These are phyloP conservation scores for Pentamera pediparva DNA, from an alignment of 53 echinoderm and acorn worm genomes.

Conservation along the genomic window DNA sequence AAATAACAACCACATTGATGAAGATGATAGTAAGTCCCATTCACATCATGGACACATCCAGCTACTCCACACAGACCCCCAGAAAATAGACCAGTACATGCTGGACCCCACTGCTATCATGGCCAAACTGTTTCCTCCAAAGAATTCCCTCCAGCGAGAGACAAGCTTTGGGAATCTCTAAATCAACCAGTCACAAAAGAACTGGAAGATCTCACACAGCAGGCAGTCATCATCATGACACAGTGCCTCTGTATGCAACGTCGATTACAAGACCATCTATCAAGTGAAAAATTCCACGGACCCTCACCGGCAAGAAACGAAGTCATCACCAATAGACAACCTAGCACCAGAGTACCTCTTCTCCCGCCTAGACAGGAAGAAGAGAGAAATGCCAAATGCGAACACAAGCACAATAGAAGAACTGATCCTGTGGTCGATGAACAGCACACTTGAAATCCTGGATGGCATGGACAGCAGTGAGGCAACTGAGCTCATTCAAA, in stretches of 20 bases:
- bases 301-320: slow-evolving; percentile 5
- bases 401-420: slow-evolving; percentile 25
- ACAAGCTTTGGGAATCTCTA: slow-evolving; percentile 38
- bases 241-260: slow-evolving; percentile 43
- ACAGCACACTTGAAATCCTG: slow-evolving; percentile 8
- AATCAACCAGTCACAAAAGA: slow-evolving; percentile 14
- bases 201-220: slow-evolving; percentile 26
- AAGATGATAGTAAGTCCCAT: slow-evolving; percentile 40
- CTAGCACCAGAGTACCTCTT: slow-evolving; percentile 44
- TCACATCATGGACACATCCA: slow-evolving; percentile 21
- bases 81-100: slow-evolving; percentile 40
- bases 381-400: slow-evolving; percentile 45
- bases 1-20: slow-evolving; percentile 27
- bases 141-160: slow-evolving; percentile 30
- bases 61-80: slow-evolving; percentile 23
- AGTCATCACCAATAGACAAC: slow-evolving; percentile 38
- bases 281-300: slow-evolving; percentile 36
- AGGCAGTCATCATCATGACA: slow-evolving; percentile 41
- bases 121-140: slow-evolving; percentile 22
- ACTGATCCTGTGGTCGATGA: slow-evolving; percentile 29
- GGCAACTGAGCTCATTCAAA: slow-evolving; percentile 2
- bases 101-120: slow-evolving; percentile 40
- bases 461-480: slow-evolving; percentile 3
- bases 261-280: slow-evolving; percentile 47
- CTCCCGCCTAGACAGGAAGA: slow-evolving; percentile 39